Conservation (phyloP, 2,797 vertebrate genomes). For the Fringilla coelebs region DNA sequence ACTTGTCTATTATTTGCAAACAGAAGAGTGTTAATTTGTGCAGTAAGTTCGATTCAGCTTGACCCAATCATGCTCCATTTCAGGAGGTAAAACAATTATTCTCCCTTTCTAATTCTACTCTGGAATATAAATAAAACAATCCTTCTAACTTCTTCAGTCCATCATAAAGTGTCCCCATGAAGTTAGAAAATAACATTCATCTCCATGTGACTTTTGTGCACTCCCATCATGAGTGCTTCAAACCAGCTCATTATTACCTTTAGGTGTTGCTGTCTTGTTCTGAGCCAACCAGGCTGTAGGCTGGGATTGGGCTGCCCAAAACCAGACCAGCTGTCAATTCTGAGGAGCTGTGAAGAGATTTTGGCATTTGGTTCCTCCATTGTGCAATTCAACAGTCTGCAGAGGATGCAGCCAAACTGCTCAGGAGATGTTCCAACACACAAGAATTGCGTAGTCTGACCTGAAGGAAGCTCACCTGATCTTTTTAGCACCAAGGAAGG, state of each 20-base stretch:
- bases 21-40: not conserved
- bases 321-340: fast-evolving
- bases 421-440: not conserved
- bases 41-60: not conserved
- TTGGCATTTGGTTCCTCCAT: not conserved
- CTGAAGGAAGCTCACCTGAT: not conserved
- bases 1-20: not conserved
- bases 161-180: not conserved
- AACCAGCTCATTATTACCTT: not conserved
- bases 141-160: not conserved
- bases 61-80: not conserved
- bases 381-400: not conserved
- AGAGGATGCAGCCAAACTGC: not conserved
- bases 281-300: not conserved
- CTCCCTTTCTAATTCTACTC: not conserved
- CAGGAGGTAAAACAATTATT: not conserved
- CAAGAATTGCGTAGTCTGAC: not conserved
- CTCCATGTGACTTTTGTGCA: not conserved
- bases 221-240: fast-evolving
- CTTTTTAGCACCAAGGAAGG: not conserved
- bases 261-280: not conserved
- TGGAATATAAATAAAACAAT: not conserved
- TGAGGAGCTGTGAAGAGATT: not conserved
- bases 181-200: not conserved
- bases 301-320: not conserved